Percentiles rank a stretch among this genome's conserved stretches.
Evolutionary conservation across 1,140 invertebrate genomes (phyloP).

Genomic region (Thaumatotibia leucotreta): DNA sequence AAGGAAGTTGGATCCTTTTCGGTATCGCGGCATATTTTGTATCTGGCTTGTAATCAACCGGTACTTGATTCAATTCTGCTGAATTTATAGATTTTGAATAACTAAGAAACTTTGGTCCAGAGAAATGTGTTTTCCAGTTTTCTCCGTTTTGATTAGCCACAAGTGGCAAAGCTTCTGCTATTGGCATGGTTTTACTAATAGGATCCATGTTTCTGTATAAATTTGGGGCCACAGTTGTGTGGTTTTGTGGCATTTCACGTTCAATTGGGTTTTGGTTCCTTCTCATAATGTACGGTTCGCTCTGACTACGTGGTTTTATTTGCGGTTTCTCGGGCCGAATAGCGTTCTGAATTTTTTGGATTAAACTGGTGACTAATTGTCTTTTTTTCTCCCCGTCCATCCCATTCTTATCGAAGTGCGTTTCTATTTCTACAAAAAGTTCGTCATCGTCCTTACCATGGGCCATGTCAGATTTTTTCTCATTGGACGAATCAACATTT

Average conservation of each 20-base stretch:
- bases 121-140: conserved; percentile 34
- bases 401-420: conserved; percentile 58
- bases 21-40: conserved; percentile 39
- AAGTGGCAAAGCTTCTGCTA: conserved; percentile 25
- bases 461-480: conserved; percentile 26
- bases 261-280: conserved; percentile 52
- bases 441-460: conserved; percentile 48
- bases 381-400: conserved; percentile 56
- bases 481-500: conserved; percentile 23
- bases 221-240: conserved; percentile 20
- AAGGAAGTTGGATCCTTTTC: conserved; percentile 51
- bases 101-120: conserved; percentile 38
- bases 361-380: conserved; percentile 48
- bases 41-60: conserved; percentile 44
- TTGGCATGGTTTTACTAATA: conserved; percentile 39
- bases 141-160: conserved; percentile 31
- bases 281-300: conserved; percentile 41
- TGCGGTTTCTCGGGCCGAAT: conserved; percentile 31
- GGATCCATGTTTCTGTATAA: conserved; percentile 43
- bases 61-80: conserved; percentile 43
- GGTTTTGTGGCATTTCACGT: conserved; percentile 8
- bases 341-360: conserved; percentile 62
- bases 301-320: neutral
- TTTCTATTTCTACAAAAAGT: conserved; percentile 66
- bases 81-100: conserved; percentile 50